These are phyloP conservation scores for Neocrepidodera transversa DNA, from an alignment of 2,888 invertebrate genomes.

Conservation along the genomic window DNA sequence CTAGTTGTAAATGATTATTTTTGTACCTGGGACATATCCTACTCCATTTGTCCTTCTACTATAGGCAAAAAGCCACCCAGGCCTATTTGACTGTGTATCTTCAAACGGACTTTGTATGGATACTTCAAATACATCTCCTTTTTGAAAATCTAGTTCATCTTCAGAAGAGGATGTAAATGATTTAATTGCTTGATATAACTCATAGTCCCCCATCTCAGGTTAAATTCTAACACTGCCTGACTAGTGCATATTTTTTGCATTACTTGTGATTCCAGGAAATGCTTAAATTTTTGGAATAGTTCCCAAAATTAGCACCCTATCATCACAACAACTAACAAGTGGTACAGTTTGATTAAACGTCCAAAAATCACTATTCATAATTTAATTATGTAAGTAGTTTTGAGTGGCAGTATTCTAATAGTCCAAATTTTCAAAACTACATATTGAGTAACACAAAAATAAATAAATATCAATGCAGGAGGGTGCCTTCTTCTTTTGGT, in stretches of 20 bases:
- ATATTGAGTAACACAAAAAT: slow-evolving; percentile 14
- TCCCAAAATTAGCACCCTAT: slow-evolving; percentile 10
- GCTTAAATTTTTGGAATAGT: slow-evolving; percentile 4
- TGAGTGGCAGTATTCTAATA: slow-evolving; percentile 10
- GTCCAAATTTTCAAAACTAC: slow-evolving; percentile 1
- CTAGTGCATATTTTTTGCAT: slow-evolving; percentile 44
- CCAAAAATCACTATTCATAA: slow-evolving; percentile 36
- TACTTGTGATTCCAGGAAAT: slow-evolving; percentile 31
- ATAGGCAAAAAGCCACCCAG: slow-evolving; percentile 59
- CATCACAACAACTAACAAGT: neutral
- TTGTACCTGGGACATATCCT: slow-evolving; percentile 61
- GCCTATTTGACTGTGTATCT: slow-evolving; percentile 49
- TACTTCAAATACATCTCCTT: slow-evolving; percentile 60
- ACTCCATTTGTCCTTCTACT: slow-evolving; percentile 57
- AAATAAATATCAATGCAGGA: slow-evolving; percentile 19
- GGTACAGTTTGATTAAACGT: slow-evolving; percentile 20
- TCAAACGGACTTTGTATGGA: slow-evolving; percentile 53
- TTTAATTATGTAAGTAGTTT: slow-evolving; percentile 15
- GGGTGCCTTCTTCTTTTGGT: slow-evolving; percentile 21
- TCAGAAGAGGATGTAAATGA: slow-evolving; percentile 53
- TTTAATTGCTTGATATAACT: slow-evolving; percentile 58
- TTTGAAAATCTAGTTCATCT: slow-evolving; percentile 55
- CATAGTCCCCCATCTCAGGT: slow-evolving; percentile 58
- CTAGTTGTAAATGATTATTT: no score
- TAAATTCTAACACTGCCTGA: slow-evolving; percentile 40